Evolutionary conservation across 2,797 vertebrate species (phyloP).

Genomic region (Gadopsis marmoratus): DNA sequence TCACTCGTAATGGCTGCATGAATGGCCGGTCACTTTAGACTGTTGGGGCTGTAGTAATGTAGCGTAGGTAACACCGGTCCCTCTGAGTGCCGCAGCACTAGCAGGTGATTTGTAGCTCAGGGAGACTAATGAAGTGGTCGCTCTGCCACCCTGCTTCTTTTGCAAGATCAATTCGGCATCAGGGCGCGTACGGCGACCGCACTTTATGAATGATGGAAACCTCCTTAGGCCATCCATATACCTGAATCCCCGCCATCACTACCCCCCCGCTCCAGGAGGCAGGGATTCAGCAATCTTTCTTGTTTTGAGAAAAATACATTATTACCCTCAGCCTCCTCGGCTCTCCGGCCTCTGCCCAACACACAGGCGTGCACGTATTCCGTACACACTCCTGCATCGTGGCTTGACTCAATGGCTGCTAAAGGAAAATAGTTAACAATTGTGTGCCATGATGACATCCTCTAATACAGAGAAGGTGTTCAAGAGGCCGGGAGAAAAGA

Average conservation of each 20-base stretch:
- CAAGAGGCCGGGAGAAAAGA: constrained; percentile 58
- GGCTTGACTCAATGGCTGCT: constrained; percentile 46
- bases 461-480: constrained; percentile 56
- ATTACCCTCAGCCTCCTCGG: constrained; percentile 76
- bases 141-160: constrained; percentile 89
- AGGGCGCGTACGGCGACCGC: constrained; percentile 74
- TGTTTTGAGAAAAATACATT: constrained; percentile 86
- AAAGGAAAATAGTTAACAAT: constrained; percentile 12
- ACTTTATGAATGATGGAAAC: constrained; percentile 91
- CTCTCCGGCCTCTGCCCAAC: constrained; percentile 58
- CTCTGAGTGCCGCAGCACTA: constrained; percentile 76
- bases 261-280: constrained; percentile 78
- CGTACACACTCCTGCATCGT: constrained; percentile 20
- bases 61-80: constrained; percentile 68
- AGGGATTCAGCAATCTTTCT: constrained; percentile 87
- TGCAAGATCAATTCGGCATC: constrained; percentile 89
- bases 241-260: constrained; percentile 78
- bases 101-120: constrained; percentile 86
- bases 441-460: constrained; percentile 48
- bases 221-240: constrained; percentile 88
- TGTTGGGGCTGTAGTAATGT: constrained; percentile 69
- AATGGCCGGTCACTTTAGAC: constrained; percentile 72
- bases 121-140: constrained; percentile 91
- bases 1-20: constrained; percentile 78
- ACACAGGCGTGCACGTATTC: constrained; percentile 35